Evolutionary conservation across 2,888 invertebrate genomes (phyloP), one percentile per base, ranked within the genome.

Genomic region (Agriopis marginaria): DNA sequence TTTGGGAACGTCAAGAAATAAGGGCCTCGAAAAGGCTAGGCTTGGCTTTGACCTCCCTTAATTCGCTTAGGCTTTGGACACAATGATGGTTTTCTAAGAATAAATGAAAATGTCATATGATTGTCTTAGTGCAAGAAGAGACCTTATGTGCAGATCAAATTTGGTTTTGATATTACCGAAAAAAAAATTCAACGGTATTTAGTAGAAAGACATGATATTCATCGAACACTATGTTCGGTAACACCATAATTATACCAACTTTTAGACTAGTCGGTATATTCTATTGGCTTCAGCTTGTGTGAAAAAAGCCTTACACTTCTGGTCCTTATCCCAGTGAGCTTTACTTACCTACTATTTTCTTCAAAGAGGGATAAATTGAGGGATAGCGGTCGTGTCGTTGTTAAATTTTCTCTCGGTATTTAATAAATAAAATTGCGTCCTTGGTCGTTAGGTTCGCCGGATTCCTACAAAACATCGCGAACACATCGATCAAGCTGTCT

Each of bases 401-500:
- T 60, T 72, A 71, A 66, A 75, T 74, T 78, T 77, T 79, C 77
- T 68, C 68, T 77, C 63, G 74, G 71, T 78, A 70, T 81, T 84
- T 82, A 85, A 82, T 85, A 85, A 83, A 86, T 81, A 84, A 85
- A 83, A 84, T 81, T 77, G 79, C 79, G 80, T 79, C 82, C 81
- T 85, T 82, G 78, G 82, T 85, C 84, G 84, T 85, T 85, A 84
- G 81, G 82, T 82, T 83, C 82, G 81, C 77, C 70, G 79, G 81
- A 83, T 81, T 86, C 82, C 81, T 79, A 87, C 85, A 87, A 88
- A 87, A 87, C 86, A 87, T 87, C 85, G 85, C 80, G 82, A 88
- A 85, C 86, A 79, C 89, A 90, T 91, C 90, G 84, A 90, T 91
- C 91, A 91, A 89, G 80, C 86, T 87, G 90, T 88, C 89, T 86